phyloP scores from a whole-genome alignment of 2,888 invertebrate species.

The Eristalinus aeneus region DNA sequence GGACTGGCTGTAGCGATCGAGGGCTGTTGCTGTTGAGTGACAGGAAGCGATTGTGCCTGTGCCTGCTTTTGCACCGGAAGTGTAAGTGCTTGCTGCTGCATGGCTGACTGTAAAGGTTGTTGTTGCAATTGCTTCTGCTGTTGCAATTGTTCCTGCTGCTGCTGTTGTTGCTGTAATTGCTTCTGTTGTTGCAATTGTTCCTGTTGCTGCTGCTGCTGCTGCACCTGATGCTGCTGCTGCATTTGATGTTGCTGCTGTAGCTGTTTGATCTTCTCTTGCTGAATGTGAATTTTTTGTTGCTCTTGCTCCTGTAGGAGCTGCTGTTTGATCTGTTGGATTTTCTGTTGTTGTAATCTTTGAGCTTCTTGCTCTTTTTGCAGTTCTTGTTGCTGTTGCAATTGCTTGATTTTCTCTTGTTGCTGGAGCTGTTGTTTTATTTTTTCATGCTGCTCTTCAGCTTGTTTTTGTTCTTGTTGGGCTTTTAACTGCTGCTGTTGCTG shows the following conservation, averaged over 20 bases:
- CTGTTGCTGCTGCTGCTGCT: constrained; percentile 55
- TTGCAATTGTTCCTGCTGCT: constrained; percentile 70
- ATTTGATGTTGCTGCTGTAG: constrained; percentile 69
- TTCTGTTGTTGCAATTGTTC: constrained; percentile 67
- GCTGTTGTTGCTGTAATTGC: constrained; percentile 66
- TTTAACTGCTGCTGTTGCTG: constrained; percentile 61
- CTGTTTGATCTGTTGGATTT: constrained; percentile 36
- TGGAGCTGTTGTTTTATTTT: constrained; percentile 68
- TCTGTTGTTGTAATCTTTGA: constrained; percentile 65
- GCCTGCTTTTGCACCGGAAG: constrained; percentile 48
- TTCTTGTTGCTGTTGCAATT: constrained; percentile 76
- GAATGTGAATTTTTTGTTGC: constrained; percentile 69
- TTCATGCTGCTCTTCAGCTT: constrained; percentile 76
- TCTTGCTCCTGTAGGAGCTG: constrained; percentile 73
- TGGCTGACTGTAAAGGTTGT: background rate
- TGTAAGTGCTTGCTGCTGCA: constrained; percentile 34
- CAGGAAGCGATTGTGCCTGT: constrained; percentile 16
- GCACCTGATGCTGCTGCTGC: constrained; percentile 70
- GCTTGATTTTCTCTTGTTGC: constrained; percentile 73
- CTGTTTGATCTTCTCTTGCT: constrained; percentile 69
- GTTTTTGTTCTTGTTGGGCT: constrained; percentile 71
- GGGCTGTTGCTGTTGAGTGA: constrained; percentile 29
- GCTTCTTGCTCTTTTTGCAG: constrained; percentile 74
- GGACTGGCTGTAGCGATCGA: constrained; percentile 2
- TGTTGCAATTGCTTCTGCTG: constrained; percentile 2